Base-by-base conservation (phyloP, 2,888 invertebrate genomes). In the Helleia helle region DNA sequence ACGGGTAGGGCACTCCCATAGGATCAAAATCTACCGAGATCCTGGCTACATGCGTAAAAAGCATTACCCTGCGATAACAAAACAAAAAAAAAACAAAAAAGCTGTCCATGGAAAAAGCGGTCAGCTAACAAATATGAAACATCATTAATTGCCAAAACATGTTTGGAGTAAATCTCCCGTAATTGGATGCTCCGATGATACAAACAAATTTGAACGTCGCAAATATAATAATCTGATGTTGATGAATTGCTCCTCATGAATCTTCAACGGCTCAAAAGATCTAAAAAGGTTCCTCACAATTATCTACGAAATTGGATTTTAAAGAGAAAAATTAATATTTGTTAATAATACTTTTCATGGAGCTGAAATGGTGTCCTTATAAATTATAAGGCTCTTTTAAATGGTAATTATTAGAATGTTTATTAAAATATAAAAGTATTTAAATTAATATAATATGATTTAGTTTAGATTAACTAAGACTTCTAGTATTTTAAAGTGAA, bases 161-260 rank as follows among this genome's bases (percentile, higher is more conserved):
- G 30, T 30, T 39, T 14, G 24, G 15, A 9, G 17, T 15, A 39
- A 36, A 14, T 24, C 14, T 5, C 25, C 24, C 24, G 25, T 39
- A 39, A 31, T 15, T 22, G 39, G 30, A 39, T 31, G 15, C 39
- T 31, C 25, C 11, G 30, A n/a, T 22, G 31, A n/a, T 39, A 41
- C 42, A 49, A 47, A 47, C 41, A 48, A 48, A 45, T 45, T 31
- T 40, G 43, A 42, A 39, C 43, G 40, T 49, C 47, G 41, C 28
- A 42, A 46, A 48, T 38, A 47, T 43, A 41, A 40, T 44, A 41
- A 40, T 44, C 34, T 39, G 42, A 41, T 30, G 28, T 40, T 40
- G 42, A 45, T 41, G 44, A 49, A 43, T 42, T 38, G 42, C 39
- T 49, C 3, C 39, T 22, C 38, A 8, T 39, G 22, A 39, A 39